phyloP scores from a whole-genome alignment of 1,140 invertebrate species.

The Zaprionus lachaisei region DNA sequence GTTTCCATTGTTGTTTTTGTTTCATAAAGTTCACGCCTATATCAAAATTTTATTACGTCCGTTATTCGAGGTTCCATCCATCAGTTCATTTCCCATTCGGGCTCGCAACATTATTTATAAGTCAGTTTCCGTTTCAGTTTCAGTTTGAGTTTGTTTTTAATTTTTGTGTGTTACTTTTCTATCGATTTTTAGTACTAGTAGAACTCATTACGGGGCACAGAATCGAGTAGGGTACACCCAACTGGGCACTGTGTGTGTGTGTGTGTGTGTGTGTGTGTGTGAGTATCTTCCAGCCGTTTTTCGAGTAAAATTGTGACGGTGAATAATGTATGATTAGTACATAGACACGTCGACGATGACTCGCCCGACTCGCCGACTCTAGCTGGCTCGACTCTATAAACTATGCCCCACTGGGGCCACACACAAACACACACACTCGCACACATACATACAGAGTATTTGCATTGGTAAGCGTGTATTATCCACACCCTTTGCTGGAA shows the following conservation, averaged over 20 bases:
- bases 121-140: constrained; percentile 32
- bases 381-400: constrained; percentile 21
- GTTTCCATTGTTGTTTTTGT: constrained; percentile 26
- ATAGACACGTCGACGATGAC: constrained; percentile 78
- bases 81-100: constrained; percentile 14
- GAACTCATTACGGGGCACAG: constrained; percentile 54
- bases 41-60: constrained; percentile 72
- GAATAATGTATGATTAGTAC: constrained; percentile 82
- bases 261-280: background rate
- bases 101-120: constrained; percentile 67
- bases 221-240: constrained; percentile 4
- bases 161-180: constrained; percentile 74
- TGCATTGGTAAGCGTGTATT: constrained; percentile 12
- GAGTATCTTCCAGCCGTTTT: constrained; percentile 72
- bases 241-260: background rate
- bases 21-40: constrained; percentile 79
- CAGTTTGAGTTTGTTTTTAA: constrained; percentile 64
- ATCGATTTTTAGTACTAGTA: constrained; percentile 68
- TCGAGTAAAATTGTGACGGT: constrained; percentile 76
- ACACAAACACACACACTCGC: constrained; percentile 6
- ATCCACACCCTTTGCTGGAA: constrained; percentile 33
- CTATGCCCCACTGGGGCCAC: constrained; percentile 28
- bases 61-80: constrained; percentile 8
- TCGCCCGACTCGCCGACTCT: constrained; percentile 27
- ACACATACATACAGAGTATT: background rate